phyloP scores from a whole-genome alignment of 2,888 invertebrate genomes.

The Agrilus biguttatus region DNA sequence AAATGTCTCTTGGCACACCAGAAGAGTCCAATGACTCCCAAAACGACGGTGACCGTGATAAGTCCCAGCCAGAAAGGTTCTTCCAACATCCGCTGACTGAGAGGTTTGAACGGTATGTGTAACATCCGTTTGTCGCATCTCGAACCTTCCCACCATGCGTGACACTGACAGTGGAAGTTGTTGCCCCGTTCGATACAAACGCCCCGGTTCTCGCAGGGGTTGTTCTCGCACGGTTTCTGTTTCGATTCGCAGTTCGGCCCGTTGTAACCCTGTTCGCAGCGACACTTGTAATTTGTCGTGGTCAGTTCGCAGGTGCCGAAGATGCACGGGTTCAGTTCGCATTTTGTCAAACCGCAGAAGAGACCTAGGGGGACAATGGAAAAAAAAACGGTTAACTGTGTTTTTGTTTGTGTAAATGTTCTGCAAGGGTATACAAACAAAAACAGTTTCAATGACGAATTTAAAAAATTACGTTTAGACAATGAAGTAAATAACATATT shows the following conservation, averaged over 20 bases:
- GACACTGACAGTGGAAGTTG: slow-evolving; percentile 53
- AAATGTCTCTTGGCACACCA: slow-evolving; percentile 79
- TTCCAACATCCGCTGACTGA: slow-evolving; percentile 69
- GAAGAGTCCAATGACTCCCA: slow-evolving; percentile 62
- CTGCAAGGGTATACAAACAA: too few relatives aligned
- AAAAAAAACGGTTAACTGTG: neutral
- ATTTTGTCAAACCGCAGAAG: slow-evolving; percentile 62
- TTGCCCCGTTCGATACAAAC: slow-evolving; percentile 54
- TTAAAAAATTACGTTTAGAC: too few relatives aligned
- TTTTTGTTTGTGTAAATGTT: too few relatives aligned
- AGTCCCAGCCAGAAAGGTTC: slow-evolving; percentile 84
- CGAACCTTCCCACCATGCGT: slow-evolving; percentile 47
- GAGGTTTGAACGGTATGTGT: slow-evolving; percentile 53
- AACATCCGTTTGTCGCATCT: slow-evolving; percentile 56
- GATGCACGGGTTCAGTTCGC: slow-evolving; percentile 56
- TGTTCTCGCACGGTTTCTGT: slow-evolving; percentile 52
- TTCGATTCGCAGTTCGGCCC: slow-evolving; percentile 55
- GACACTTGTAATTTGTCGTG: slow-evolving; percentile 39
- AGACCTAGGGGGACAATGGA: slow-evolving; percentile 36
- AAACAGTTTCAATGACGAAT: too few relatives aligned
- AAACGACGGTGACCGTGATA: slow-evolving; percentile 68
- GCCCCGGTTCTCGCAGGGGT: slow-evolving; percentile 63
- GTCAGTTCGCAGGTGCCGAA: slow-evolving; percentile 49
- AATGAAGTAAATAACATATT: too few relatives aligned
- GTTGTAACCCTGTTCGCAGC: slow-evolving; percentile 52